Conservation (phyloP, 2,797 vertebrate species). For the Hyperoplus lanceolatus region DNA sequence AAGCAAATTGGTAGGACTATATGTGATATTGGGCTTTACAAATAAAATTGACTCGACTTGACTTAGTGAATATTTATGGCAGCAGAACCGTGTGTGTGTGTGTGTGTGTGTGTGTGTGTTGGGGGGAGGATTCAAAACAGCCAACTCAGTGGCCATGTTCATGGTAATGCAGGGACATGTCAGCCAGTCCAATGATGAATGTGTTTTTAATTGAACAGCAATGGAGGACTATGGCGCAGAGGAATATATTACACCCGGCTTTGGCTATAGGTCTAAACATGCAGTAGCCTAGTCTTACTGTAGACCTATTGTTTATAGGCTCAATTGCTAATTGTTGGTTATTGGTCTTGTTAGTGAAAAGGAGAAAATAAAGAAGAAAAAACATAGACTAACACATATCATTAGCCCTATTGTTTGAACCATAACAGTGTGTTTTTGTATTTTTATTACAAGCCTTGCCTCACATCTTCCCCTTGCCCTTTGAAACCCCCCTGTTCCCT, state of each 20-base stretch:
- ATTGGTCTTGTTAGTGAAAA: neutral
- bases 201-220: conserved; percentile 11
- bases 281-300: neutral
- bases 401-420: neutral
- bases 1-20: no score
- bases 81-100: neutral
- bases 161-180: neutral
- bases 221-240: neutral
- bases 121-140: neutral
- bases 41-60: no score
- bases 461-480: conserved; percentile 5
- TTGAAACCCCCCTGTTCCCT: conserved; percentile 8
- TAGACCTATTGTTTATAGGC: no score
- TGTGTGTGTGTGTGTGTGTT: no score
- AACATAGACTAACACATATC: neutral
- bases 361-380: neutral
- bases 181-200: neutral
- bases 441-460: conserved; percentile 2
- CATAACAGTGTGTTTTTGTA: neutral
- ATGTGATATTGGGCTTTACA: no score
- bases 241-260: neutral
- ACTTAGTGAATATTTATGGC: neutral
- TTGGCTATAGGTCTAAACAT: neutral
- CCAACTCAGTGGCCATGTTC: neutral
- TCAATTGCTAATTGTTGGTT: neutral